A percentile compares a stretch with the other conserved stretches of the same genome.
Conservation (phyloP, 2,113 vertebrate species). For the Petrocephalus zakoni region DNA sequence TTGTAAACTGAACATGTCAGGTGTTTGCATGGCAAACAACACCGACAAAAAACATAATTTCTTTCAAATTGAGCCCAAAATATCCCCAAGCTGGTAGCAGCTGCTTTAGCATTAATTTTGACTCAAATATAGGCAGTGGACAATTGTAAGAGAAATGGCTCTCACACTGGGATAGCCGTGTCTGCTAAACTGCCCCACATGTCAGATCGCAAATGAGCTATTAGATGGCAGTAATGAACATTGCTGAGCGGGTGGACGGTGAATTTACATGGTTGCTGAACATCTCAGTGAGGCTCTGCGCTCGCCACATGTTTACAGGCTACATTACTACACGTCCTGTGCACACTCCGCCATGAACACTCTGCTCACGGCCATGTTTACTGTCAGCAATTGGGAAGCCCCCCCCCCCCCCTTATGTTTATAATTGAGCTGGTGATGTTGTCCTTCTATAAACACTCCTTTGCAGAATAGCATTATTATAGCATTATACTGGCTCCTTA, state of each 20-base stretch:
- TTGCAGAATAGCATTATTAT: too few species aligned
- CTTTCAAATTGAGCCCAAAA: conserved; percentile 16
- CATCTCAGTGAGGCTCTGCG: background rate
- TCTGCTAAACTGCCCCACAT: background rate
- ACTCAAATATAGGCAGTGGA: conserved; percentile 20
- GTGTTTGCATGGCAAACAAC: background rate
- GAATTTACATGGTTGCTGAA: background rate
- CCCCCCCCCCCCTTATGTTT: too few species aligned
- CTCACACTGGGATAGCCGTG: conserved; percentile 9
- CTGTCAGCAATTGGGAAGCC: background rate
- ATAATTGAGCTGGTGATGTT: too few species aligned
- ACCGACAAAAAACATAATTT: background rate
- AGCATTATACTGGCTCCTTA: too few species aligned
- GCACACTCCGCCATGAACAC: background rate
- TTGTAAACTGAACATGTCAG: background rate
- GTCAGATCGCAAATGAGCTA: conserved; percentile 16
- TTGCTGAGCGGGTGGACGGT: background rate
- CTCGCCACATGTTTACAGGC: background rate
- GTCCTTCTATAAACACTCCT: too few species aligned
- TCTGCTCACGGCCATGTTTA: background rate
- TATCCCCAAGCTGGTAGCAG: background rate
- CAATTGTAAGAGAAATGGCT: conserved; percentile 8
- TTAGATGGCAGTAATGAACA: conserved; percentile 19
- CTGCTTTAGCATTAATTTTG: conserved; percentile 19
- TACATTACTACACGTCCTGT: background rate